Evolutionary conservation across 2,797 vertebrate genomes (phyloP).

Genomic region (Lagodon rhomboides): DNA sequence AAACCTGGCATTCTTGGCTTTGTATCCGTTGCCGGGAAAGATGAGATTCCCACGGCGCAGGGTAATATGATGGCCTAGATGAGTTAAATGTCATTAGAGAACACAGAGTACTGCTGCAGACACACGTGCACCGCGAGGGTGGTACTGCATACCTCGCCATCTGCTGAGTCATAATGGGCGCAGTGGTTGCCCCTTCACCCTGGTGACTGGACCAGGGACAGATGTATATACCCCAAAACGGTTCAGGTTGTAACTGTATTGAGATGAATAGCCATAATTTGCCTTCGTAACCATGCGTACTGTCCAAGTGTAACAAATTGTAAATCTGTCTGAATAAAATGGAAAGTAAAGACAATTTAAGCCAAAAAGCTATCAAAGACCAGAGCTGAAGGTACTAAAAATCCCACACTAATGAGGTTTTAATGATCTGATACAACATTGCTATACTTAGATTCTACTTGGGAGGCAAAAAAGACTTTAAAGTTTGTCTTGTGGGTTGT

Average conservation of each 20-base stretch:
- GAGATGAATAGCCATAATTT: slow-evolving; percentile 17
- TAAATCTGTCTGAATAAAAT: slow-evolving; percentile 26
- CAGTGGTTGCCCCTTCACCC: slow-evolving; percentile 47
- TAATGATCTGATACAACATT: neutral
- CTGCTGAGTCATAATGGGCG: slow-evolving; percentile 68
- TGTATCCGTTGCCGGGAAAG: slow-evolving; percentile 58
- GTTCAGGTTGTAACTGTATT: neutral
- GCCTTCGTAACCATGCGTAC: neutral
- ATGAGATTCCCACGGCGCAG: slow-evolving; percentile 67
- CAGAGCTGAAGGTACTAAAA: neutral
- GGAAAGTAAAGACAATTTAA: slow-evolving; percentile 16
- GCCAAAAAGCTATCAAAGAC: slow-evolving; percentile 10
- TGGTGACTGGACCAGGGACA: slow-evolving; percentile 28
- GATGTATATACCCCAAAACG: neutral
- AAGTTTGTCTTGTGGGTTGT: neutral
- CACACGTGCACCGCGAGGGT: slow-evolving; percentile 44
- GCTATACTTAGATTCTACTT: neutral
- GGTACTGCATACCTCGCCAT: slow-evolving; percentile 51
- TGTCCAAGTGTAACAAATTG: slow-evolving; percentile 41
- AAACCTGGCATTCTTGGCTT: slow-evolving; percentile 55
- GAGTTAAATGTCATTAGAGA: slow-evolving; percentile 62
- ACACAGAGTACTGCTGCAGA: slow-evolving; percentile 51
- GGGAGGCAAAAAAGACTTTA: slow-evolving; percentile 1
- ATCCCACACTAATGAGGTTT: neutral
- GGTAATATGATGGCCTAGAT: slow-evolving; percentile 48